Percentiles rank a stretch among this genome's conserved stretches.
Evolutionary conservation across 2,113 vertebrate species (phyloP).

Genomic region (Clarias macrocephalus): DNA sequence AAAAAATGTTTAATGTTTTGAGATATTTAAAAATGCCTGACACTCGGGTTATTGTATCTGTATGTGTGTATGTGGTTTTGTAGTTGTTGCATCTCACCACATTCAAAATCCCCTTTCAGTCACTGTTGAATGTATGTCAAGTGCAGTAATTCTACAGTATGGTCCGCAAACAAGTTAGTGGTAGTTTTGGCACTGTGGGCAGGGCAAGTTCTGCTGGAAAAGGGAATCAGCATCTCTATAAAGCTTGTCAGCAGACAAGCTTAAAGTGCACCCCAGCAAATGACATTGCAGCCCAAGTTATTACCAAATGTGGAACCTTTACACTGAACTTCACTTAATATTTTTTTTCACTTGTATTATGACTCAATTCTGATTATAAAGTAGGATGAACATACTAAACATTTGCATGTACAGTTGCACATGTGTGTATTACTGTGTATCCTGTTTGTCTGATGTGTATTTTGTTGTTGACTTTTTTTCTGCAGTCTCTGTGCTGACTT

Average conservation of each 20-base stretch:
- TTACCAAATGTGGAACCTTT: too few relatives aligned
- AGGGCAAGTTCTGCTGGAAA: too few relatives aligned
- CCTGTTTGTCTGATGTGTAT: not conserved
- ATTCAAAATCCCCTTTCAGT: not conserved
- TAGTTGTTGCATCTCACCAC: not conserved
- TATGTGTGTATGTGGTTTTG: not conserved
- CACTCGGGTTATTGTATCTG: not conserved
- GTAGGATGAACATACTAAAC: not conserved
- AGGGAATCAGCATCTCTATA: too few relatives aligned
- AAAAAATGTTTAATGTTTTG: not conserved
- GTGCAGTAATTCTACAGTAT: too few relatives aligned
- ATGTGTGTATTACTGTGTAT: not conserved
- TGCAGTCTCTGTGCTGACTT: not conserved
- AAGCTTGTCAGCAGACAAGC: too few relatives aligned
- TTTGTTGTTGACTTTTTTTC: too few relatives aligned
- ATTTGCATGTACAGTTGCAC: not conserved
- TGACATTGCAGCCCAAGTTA: too few relatives aligned
- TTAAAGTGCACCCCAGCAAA: too few relatives aligned
- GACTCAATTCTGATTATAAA: too few relatives aligned
- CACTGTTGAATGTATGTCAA: not conserved
- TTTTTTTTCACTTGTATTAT: not conserved
- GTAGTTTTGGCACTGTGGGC: too few relatives aligned
- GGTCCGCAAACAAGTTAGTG: too few relatives aligned
- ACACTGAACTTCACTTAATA: too few relatives aligned
- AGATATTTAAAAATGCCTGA: not conserved